Evolutionary conservation across 2,888 invertebrate species (phyloP).

Genomic region (Argyresthia albistria): DNA sequence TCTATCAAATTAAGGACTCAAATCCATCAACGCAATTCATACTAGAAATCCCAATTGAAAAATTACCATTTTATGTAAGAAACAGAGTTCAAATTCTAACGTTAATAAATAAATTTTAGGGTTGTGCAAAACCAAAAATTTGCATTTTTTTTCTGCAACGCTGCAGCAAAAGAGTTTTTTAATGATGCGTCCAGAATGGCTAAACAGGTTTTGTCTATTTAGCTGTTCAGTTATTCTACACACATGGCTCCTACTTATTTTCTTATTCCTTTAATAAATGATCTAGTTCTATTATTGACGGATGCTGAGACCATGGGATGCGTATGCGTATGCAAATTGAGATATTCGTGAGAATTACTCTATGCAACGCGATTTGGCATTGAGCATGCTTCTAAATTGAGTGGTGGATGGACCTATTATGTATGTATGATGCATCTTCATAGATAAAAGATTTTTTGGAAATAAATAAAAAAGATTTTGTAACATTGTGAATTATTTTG

Average conservation of each 20-base stretch:
- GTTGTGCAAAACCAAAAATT: slow-evolving; percentile 29
- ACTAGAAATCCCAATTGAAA: too few relatives aligned
- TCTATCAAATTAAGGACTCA: too few relatives aligned
- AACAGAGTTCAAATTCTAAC: neutral
- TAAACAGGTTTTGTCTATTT: slow-evolving; percentile 67
- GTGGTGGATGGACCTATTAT: too few relatives aligned
- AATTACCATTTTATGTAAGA: neutral
- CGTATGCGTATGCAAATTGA: slow-evolving; percentile 31
- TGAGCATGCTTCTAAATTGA: too few relatives aligned
- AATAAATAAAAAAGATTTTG: too few relatives aligned
- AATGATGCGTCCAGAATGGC: slow-evolving; percentile 57
- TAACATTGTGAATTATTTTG: neutral
- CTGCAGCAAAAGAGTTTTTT: slow-evolving; percentile 28
- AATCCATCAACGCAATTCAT: too few relatives aligned
- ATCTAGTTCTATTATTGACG: slow-evolving; percentile 24
- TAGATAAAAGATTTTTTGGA: slow-evolving; percentile 17
- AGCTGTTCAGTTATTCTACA: slow-evolving; percentile 28
- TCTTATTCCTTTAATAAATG: slow-evolving; percentile 34
- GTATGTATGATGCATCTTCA: too few relatives aligned
- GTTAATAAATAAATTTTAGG: slow-evolving; percentile 12
- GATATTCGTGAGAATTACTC: slow-evolving; percentile 39
- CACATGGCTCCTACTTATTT: slow-evolving; percentile 22
- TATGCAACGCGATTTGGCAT: too few relatives aligned
- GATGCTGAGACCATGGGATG: too few relatives aligned
- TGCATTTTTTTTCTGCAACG: slow-evolving; percentile 41